Percentiles rank a stretch among this genome's conserved stretches.
These are phyloP conservation scores for Brachionus manjavacas DNA, from an alignment of 1,140 invertebrate genomes.

Conservation along the genomic window DNA sequence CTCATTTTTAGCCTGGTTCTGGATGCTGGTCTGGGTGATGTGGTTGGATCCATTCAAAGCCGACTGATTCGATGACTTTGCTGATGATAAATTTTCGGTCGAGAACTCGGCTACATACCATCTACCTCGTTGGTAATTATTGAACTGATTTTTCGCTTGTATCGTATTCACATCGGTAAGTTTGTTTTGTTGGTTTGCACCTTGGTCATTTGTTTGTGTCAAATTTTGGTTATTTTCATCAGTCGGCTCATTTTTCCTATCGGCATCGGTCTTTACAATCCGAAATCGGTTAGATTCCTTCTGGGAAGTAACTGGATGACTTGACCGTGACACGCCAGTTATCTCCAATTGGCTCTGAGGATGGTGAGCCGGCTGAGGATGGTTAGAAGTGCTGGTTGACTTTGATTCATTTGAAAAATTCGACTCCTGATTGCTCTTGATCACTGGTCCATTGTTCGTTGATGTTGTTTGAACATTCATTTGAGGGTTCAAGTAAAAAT, in stretches of 20 bases:
- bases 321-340: conserved; percentile 1
- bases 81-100: background rate
- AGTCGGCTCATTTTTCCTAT: background rate
- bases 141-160: background rate
- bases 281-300: conserved; percentile 31
- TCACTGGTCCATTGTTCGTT: conserved; percentile 1
- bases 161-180: background rate
- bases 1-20: conserved; percentile 4
- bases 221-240: background rate
- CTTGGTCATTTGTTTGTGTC: background rate
- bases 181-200: background rate
- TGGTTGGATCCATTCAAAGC: background rate
- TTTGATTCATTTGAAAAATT: background rate
- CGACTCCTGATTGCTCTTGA: conserved; percentile 5
- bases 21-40: background rate
- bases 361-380: background rate
- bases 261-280: conserved; percentile 35
- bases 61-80: background rate
- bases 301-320: background rate
- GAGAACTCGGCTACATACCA: conserved; percentile 18
- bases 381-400: background rate
- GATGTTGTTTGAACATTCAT: conserved; percentile 35
- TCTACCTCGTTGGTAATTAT: conserved; percentile 14
- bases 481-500: background rate
- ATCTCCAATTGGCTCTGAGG: conserved; percentile 34